Percentiles rank a stretch among this genome's conserved stretches.
Conservation (phyloP, 2,888 invertebrate species). For the Ophioninae sp. region DNA sequence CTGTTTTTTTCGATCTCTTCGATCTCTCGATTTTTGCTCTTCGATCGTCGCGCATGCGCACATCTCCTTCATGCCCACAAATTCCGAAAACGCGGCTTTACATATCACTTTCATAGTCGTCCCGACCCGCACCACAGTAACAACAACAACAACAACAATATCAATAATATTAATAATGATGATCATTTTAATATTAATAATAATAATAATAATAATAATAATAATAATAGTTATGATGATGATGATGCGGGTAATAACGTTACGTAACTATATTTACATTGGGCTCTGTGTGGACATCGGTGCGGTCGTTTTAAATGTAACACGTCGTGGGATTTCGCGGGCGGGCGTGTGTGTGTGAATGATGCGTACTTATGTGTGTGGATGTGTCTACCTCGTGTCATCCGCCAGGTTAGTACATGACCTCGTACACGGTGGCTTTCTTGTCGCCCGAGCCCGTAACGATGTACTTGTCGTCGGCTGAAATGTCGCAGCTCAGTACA, state of each 20-base stretch:
- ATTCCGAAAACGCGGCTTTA: neutral
- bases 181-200: conserved; percentile 57
- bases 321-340: conserved; percentile 7
- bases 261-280: conserved; percentile 68
- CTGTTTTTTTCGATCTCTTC: neutral
- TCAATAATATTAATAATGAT: conserved; percentile 61
- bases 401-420: conserved; percentile 86
- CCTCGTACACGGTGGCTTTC: conserved; percentile 98
- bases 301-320: conserved; percentile 38
- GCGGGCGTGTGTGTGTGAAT: neutral
- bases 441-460: conserved; percentile 99
- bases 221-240: conserved; percentile 57
- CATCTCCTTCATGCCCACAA: neutral
- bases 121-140: conserved; percentile 51
- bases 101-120: conserved; percentile 29
- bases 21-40: too few relatives aligned
- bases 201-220: conserved; percentile 57
- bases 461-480: conserved; percentile 98
- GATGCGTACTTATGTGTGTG: conserved; percentile 25
- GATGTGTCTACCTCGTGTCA: conserved; percentile 29
- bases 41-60: neutral
- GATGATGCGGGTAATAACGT: conserved; percentile 64
- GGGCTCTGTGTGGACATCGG: conserved; percentile 44
- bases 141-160: conserved; percentile 67
- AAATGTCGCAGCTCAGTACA: conserved; percentile 99